Percentiles rank a stretch among this genome's conserved stretches.
These are phyloP conservation scores for Elgaria multicarinata DNA, from an alignment of 2,113 vertebrate genomes.

Conservation along the genomic window DNA sequence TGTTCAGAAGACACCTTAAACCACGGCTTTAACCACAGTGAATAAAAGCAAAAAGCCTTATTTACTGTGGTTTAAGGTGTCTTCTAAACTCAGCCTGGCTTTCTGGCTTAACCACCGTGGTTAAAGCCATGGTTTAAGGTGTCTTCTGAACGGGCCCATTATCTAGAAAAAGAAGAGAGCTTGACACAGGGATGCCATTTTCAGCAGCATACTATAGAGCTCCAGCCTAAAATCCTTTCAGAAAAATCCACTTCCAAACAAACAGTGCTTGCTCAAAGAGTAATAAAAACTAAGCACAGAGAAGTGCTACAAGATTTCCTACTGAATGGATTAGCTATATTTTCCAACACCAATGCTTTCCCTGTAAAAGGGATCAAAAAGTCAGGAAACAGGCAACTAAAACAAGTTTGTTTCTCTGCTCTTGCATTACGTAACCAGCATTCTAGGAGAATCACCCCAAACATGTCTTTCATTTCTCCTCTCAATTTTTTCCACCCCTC, in stretches of 20 bases:
- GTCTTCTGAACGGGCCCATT: no score
- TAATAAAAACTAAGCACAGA: background rate
- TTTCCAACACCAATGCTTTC: background rate
- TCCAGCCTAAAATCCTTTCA: background rate
- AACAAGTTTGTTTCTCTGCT: background rate
- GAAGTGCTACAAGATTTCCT: background rate
- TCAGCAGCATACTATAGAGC: background rate
- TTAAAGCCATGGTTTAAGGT: no score
- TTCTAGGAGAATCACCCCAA: background rate
- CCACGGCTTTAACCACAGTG: no score
- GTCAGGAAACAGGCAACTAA: background rate
- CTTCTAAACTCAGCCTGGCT: no score
- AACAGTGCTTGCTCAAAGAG: background rate
- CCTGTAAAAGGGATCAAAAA: slow-evolving; percentile 13
- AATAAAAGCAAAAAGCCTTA: no score
- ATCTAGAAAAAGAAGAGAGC: background rate
- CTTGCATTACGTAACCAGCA: background rate
- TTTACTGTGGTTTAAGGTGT: no score
- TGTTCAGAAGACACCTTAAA: no score
- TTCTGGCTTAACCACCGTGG: no score
- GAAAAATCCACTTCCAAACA: background rate
- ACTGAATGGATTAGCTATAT: background rate
- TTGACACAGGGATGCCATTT: no score
- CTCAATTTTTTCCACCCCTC: background rate
- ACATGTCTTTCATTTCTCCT: background rate